These are phyloP conservation scores for Caenorhabditis sp. DNA, from an alignment of 2,888 invertebrate genomes.

Conservation along the genomic window DNA sequence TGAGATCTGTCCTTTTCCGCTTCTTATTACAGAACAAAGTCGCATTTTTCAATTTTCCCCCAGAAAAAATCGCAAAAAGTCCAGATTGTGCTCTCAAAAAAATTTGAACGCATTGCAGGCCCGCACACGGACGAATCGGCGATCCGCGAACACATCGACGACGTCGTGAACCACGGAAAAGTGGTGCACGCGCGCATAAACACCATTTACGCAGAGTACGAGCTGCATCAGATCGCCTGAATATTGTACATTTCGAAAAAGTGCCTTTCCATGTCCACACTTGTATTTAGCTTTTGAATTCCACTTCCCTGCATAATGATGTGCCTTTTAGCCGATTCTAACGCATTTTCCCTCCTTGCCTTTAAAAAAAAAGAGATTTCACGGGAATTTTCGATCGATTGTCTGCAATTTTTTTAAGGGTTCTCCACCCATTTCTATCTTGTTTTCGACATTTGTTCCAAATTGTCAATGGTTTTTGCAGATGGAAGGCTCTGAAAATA, in stretches of 20 bases:
- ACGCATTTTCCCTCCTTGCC: not conserved
- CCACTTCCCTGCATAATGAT: not conserved
- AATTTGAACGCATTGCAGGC: too few species aligned
- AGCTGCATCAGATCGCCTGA: conserved; percentile 47
- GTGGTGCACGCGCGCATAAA: conserved; percentile 46
- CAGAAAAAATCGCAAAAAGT: too few species aligned
- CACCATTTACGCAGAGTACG: conserved; percentile 44
- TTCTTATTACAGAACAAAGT: too few species aligned
- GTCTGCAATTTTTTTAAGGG: not conserved
- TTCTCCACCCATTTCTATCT: not conserved
- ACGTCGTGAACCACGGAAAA: conserved; percentile 53
- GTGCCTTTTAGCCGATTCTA: not conserved
- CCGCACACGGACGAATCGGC: conserved; percentile 16
- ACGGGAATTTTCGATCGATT: too few species aligned
- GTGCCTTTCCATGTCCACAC: not conserved
- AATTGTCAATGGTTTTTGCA: conserved; percentile 13
- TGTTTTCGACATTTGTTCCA: not conserved
- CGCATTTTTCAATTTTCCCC: too few species aligned
- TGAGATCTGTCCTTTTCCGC: too few species aligned
- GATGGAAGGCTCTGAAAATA: conserved; percentile 35
- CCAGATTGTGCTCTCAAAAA: too few species aligned
- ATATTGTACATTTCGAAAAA: too few species aligned
- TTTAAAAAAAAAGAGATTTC: not conserved
- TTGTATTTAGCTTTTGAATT: conserved; percentile 3
- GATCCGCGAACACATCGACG: conserved; percentile 28